Percentiles rank a stretch among this genome's conserved stretches.
phyloP scores from a whole-genome alignment of 2,888 invertebrate genomes.

The Megastigmus dorsalis region DNA sequence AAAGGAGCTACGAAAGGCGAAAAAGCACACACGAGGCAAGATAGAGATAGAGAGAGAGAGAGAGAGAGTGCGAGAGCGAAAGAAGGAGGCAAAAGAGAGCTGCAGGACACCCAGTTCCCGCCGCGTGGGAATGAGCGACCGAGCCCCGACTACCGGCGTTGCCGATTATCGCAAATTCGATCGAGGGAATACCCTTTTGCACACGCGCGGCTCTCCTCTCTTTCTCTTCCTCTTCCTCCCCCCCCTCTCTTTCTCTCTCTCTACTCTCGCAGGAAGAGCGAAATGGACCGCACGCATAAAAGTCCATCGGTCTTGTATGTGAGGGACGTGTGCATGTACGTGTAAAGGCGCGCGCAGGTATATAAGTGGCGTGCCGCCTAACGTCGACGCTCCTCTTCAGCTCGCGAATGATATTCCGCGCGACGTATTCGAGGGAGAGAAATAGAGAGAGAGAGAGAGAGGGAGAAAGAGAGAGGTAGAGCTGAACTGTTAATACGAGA shows the following conservation, averaged over 20 bases:
- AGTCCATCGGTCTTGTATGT: too few species aligned
- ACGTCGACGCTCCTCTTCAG: too few species aligned
- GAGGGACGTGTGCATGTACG: neutral
- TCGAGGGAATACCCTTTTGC: constrained; percentile 52
- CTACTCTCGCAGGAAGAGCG: constrained; percentile 13
- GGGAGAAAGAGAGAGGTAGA: too few species aligned
- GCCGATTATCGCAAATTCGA: constrained; percentile 57
- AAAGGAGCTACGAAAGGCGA: neutral
- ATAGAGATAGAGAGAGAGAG: neutral
- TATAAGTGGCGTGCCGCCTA: too few species aligned
- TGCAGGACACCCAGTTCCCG: constrained; percentile 47
- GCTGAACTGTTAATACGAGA: constrained; percentile 15
- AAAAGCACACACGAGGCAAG: neutral
- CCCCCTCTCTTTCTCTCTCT: too few species aligned
- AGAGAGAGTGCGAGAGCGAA: constrained; percentile 15
- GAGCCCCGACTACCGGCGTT: constrained; percentile 38
- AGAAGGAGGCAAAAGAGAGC: neutral
- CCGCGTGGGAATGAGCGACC: constrained; percentile 55
- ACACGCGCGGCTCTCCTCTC: neutral
- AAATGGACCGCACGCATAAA: constrained; percentile 42
- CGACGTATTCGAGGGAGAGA: too few species aligned
- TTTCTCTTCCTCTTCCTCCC: too few species aligned
- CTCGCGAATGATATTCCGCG: too few species aligned
- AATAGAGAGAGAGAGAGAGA: too few species aligned
- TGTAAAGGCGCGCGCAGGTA: neutral